Conservation (phyloP, 1,140 invertebrate species). For the Orchestia grillus region DNA sequence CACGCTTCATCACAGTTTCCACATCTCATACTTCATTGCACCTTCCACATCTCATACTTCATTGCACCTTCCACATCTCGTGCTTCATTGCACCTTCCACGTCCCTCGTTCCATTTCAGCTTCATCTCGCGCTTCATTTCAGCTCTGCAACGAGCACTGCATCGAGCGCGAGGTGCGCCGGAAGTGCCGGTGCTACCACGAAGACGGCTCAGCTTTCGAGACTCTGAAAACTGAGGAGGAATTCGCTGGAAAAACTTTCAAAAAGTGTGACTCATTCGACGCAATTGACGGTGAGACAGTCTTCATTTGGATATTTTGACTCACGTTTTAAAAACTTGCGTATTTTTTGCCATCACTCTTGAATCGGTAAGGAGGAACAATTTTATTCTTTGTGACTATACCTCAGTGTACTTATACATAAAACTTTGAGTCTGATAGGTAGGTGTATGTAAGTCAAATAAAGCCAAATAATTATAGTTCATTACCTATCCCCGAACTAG, state of each 20-base stretch:
- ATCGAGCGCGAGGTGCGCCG: neutral
- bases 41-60: no score
- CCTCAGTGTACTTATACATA: no score
- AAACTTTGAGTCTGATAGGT: no score
- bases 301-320: neutral
- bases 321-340: neutral
- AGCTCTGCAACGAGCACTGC: constrained; percentile 35
- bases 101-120: no score
- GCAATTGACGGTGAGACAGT: neutral
- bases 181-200: neutral
- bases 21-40: no score
- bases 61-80: no score
- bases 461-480: neutral
- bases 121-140: neutral
- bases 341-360: neutral
- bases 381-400: no score
- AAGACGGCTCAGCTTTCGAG: neutral
- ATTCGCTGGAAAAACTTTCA: constrained; percentile 5
- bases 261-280: neutral
- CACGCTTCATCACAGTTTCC: no score
- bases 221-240: neutral
- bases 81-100: no score
- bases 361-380: no score
- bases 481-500: no score
- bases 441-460: neutral